A percentile compares a stretch with the other conserved stretches of the same genome.
Evolutionary conservation across 2,113 vertebrate genomes (phyloP).

Genomic region (Forbesichthys papilliferus): DNA sequence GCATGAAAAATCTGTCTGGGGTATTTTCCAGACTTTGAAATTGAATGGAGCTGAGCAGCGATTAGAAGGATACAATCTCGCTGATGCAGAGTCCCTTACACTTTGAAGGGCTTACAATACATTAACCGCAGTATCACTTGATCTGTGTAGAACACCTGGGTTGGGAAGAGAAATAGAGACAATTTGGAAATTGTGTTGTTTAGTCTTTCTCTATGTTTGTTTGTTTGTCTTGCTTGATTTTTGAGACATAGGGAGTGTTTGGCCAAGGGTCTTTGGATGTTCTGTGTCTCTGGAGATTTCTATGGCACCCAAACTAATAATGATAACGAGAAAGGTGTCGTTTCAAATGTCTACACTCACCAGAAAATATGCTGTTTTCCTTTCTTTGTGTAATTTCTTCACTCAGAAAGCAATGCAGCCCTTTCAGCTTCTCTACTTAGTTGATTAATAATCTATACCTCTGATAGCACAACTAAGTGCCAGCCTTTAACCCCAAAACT

Average conservation of each 20-base stretch:
- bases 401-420: no score
- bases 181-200: constrained; percentile 36
- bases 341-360: neutral
- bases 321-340: neutral
- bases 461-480: no score
- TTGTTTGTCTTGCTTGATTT: constrained; percentile 22
- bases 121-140: constrained; percentile 36
- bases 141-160: constrained; percentile 40
- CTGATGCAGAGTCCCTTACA: constrained; percentile 36
- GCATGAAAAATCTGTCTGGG: constrained; percentile 19
- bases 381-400: no score
- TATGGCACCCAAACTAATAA: neutral
- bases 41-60: constrained; percentile 30
- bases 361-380: neutral
- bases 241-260: neutral
- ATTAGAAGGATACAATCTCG: constrained; percentile 51
- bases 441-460: no score
- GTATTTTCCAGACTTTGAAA: constrained; percentile 48
- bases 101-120: constrained; percentile 42
- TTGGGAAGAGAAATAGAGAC: constrained; percentile 41
- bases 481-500: no score
- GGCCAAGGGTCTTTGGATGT: constrained; percentile 5
- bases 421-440: no score
- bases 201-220: constrained; percentile 27
- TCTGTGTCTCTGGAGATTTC: constrained; percentile 6